These are phyloP conservation scores for Xiphophorus birchmanni DNA, from an alignment of 2,797 vertebrate genomes.

Conservation along the genomic window DNA sequence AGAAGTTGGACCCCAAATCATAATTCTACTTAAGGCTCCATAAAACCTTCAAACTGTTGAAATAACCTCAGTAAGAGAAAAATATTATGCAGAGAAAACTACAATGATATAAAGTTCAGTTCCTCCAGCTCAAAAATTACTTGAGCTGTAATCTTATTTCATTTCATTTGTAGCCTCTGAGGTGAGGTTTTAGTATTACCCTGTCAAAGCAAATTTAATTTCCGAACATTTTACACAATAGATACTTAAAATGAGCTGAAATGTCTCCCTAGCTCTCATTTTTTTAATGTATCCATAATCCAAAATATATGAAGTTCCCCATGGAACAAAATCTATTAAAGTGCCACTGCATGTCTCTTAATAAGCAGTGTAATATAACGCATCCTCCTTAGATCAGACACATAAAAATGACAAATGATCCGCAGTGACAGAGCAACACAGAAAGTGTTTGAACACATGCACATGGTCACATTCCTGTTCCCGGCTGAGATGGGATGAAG, in stretches of 20 bases:
- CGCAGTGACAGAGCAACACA: conserved; percentile 5
- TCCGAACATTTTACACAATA: conserved; percentile 25
- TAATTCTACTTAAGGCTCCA: neutral
- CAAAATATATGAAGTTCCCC: conserved; percentile 58
- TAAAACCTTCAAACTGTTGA: neutral
- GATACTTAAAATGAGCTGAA: conserved; percentile 20
- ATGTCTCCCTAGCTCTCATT: conserved; percentile 16
- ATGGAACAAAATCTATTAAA: conserved; percentile 44
- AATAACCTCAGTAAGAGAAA: neutral
- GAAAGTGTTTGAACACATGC: neutral
- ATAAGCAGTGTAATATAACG: conserved; percentile 33
- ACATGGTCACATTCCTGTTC: conserved; percentile 7
- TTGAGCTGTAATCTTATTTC: neutral
- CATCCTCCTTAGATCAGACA: conserved; percentile 27
- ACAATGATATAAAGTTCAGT: neutral
- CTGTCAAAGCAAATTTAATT: conserved; percentile 2
- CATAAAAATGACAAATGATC: conserved; percentile 47
- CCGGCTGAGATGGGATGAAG: conserved; percentile 23
- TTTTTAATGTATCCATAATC: conserved; percentile 42
- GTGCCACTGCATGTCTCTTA: conserved; percentile 30
- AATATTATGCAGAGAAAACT: neutral
- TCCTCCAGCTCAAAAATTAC: neutral
- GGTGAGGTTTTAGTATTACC: conserved; percentile 8
- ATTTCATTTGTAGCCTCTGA: conserved; percentile 2
- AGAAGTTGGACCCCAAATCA: neutral